phyloP scores from a whole-genome alignment of 2,888 invertebrate genomes.

The Dolichopus griseipennis region DNA sequence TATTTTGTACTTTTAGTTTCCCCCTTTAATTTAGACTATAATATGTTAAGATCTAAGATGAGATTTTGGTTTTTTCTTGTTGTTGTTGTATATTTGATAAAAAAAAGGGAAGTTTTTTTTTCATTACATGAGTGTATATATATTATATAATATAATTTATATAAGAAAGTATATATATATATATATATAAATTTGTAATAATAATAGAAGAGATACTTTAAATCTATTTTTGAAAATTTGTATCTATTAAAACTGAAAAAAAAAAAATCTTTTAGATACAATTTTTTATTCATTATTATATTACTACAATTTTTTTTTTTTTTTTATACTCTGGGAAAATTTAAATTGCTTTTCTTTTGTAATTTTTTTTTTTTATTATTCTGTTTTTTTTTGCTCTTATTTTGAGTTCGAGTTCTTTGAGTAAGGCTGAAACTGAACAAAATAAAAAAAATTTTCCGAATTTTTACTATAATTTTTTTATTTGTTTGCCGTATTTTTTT shows the following conservation, averaged over 20 bases:
- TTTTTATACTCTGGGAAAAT: neutral
- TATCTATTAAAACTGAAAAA: neutral
- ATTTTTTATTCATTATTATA: neutral
- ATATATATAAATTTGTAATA: no score
- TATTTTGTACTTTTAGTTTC: neutral
- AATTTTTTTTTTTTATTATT: neutral
- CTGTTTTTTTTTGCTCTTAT: neutral
- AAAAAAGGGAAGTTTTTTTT: neutral
- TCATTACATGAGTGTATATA: neutral
- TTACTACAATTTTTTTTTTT: neutral
- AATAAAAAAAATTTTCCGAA: no score
- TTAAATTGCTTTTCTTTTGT: neutral
- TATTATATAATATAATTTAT: no score
- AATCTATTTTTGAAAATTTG: slow-evolving; percentile 6
- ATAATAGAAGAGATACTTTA: neutral
- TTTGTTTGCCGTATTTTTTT: no score
- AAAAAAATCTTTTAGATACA: slow-evolving; percentile 1
- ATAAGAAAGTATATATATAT: no score
- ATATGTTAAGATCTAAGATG: neutral
- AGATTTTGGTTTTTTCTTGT: no score
- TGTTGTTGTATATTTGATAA: no score
- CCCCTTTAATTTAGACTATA: slow-evolving; percentile 3
- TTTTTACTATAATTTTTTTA: no score
- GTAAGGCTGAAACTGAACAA: no score
- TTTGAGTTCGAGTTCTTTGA: no score